Conservation (phyloP, 2,113 vertebrate species). For the Raja brachyura region DNA sequence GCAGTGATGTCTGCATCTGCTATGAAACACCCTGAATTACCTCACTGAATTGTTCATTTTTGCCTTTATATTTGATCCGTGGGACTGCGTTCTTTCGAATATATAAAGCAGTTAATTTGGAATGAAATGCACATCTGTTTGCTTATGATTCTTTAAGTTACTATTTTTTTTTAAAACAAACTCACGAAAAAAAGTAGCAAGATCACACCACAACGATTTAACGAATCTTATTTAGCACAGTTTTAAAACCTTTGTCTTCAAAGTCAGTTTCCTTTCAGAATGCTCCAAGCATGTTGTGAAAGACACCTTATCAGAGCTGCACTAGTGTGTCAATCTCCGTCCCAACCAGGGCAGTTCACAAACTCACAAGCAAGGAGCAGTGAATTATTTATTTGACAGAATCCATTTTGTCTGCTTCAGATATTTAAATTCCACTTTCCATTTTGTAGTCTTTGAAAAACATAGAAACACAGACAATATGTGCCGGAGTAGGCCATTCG, state of each 20-base stretch:
- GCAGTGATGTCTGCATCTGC: not conserved
- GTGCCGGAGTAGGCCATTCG: too few species aligned
- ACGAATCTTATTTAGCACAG: not conserved
- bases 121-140: not conserved
- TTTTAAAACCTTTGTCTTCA: not conserved
- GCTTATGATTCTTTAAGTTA: not conserved
- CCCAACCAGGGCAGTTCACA: constrained; percentile 13
- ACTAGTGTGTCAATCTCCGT: constrained; percentile 13
- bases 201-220: not conserved
- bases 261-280: constrained; percentile 19
- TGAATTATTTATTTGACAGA: constrained; percentile 37
- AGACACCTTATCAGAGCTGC: not conserved
- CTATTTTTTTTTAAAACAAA: not conserved
- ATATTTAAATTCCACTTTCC: constrained; percentile 34
- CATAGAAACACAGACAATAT: too few species aligned
- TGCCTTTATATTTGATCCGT: not conserved
- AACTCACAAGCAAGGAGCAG: not conserved
- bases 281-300: not conserved
- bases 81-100: too few species aligned
- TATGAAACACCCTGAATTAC: not conserved
- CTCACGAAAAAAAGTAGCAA: not conserved
- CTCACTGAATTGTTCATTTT: not conserved
- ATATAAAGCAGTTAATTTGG: not conserved
- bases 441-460: constrained; percentile 31
- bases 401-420: constrained; percentile 32